phyloP scores from a whole-genome alignment of 2,113 vertebrate species.

The Semicossyphus pulcher region DNA sequence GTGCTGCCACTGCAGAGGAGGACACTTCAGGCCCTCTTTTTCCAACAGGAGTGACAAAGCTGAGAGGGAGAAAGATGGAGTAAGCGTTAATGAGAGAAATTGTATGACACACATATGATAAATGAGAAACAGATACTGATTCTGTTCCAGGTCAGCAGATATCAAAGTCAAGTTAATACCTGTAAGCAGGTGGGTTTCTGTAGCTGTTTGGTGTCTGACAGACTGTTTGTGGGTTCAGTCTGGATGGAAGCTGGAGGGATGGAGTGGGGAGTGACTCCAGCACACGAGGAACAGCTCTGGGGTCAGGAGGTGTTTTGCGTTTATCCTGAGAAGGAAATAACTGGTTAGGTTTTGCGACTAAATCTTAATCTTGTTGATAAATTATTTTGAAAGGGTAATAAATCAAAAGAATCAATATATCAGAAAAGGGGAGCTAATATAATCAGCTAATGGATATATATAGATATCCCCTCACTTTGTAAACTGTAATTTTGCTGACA shows the following conservation, averaged over 20 bases:
- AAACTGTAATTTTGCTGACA: no score
- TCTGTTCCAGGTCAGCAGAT: neutral
- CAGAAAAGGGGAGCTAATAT: neutral
- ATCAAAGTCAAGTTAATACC: slow-evolving; percentile 62
- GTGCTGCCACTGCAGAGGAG: slow-evolving; percentile 84
- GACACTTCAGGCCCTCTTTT: slow-evolving; percentile 80
- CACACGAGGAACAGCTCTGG: slow-evolving; percentile 58
- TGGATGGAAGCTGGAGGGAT: slow-evolving; percentile 63
- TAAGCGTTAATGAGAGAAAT: neutral
- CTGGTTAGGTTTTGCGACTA: neutral
- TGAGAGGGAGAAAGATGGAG: slow-evolving; percentile 51
- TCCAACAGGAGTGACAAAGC: slow-evolving; percentile 90
- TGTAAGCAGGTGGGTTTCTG: slow-evolving; percentile 78
- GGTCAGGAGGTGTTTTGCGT: slow-evolving; percentile 71
- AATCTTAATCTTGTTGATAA: slow-evolving; percentile 1
- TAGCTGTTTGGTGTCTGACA: slow-evolving; percentile 87
- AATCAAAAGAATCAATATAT: neutral
- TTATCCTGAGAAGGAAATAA: slow-evolving; percentile 76
- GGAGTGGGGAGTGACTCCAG: slow-evolving; percentile 77
- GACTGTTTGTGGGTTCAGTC: slow-evolving; percentile 64
- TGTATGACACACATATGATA: no score
- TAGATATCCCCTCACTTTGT: no score
- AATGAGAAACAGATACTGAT: no score
- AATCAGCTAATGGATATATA: neutral
- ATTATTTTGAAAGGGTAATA: neutral